Percentiles rank a stretch among this genome's conserved stretches.
These are phyloP conservation scores for Oryctolagus cuniculus DNA, from an alignment of 2,113 vertebrate species.

Conservation along the genomic window mOryCun1.1 NC_091434.1:165642501-165643000, in stretches of 20 bases:
- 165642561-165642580: constrained; percentile 18
- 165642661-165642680: not conserved
- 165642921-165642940: constrained; percentile 8
- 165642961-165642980: not conserved
- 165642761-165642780: not conserved
- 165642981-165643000: not conserved
- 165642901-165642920: constrained; percentile 12
- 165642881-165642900: not conserved
- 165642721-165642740: not conserved
- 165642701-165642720: not conserved
- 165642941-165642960: not conserved
- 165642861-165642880: not conserved
- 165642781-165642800: not conserved
- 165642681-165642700: constrained; percentile 30
- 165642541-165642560: constrained; percentile 4
- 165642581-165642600: not conserved
- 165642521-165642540: constrained; percentile 20
- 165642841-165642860: not conserved
- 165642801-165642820: not conserved
- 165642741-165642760: constrained; percentile 1
- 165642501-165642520: not conserved
- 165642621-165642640: not conserved
- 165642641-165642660: not conserved
- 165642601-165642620: not conserved
- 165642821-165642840: not conserved